phyloP scores from a whole-genome alignment of 1,140 invertebrate species.

The Halotydeus destructor region DNA sequence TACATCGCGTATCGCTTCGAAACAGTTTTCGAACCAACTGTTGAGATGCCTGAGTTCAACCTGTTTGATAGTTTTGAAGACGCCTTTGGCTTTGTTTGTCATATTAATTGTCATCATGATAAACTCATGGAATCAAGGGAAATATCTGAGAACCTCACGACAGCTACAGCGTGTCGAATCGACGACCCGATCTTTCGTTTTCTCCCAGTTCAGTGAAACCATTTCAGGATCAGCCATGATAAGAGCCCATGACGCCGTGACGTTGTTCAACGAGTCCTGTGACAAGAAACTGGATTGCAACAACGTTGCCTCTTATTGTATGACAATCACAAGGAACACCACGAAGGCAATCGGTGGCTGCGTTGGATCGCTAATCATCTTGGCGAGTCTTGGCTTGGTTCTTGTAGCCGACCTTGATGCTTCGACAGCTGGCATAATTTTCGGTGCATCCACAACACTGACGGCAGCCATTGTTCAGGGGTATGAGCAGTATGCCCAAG shows the following conservation, averaged over 20 bases:
- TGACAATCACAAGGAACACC: too few species aligned
- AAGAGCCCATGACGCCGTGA: slow-evolving; percentile 20
- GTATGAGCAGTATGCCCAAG: too few species aligned
- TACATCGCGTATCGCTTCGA: slow-evolving; percentile 30
- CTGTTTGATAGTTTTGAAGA: slow-evolving; percentile 35
- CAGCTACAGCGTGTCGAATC: slow-evolving; percentile 33
- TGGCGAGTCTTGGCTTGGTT: too few species aligned
- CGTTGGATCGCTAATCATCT: too few species aligned
- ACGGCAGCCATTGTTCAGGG: too few species aligned
- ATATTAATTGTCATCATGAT: slow-evolving; percentile 61
- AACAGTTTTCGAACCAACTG: slow-evolving; percentile 23
- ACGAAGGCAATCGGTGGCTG: too few species aligned
- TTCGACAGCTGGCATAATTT: too few species aligned
- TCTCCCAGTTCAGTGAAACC: slow-evolving; percentile 28
- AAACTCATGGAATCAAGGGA: slow-evolving; percentile 41
- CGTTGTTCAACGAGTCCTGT: too few species aligned
- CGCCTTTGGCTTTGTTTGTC: slow-evolving; percentile 58
- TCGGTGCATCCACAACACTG: too few species aligned
- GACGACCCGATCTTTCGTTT: slow-evolving; percentile 30
- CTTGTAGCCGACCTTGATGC: too few species aligned
- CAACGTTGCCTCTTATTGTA: too few species aligned
- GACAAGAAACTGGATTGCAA: too few species aligned
- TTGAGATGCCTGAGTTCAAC: slow-evolving; percentile 61
- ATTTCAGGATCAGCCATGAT: slow-evolving; percentile 23
- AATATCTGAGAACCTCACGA: slow-evolving; percentile 29